phyloP scores from a whole-genome alignment of 64 coral and sea anemone species.

The Cladopsammia gracilis region DNA sequence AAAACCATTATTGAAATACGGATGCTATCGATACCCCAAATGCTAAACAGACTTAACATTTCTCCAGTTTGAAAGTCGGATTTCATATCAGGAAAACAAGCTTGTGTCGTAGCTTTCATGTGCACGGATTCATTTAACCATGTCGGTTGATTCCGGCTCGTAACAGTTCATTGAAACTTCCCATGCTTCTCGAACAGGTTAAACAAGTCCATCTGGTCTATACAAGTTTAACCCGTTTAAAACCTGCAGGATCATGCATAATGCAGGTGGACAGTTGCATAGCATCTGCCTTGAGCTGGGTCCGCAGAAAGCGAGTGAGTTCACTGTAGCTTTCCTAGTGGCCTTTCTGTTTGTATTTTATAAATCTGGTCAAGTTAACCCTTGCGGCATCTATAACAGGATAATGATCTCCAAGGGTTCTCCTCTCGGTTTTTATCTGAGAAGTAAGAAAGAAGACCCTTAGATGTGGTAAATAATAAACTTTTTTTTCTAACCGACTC shows the following conservation, averaged over 20 bases:
- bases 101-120: no score
- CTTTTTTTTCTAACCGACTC: background rate
- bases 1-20: no score
- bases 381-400: slow-evolving; percentile 90
- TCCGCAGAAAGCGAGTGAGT: no score
- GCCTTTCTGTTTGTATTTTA: slow-evolving; percentile 92
- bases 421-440: slow-evolving; percentile 85
- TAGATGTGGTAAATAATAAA: background rate
- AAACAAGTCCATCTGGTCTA: background rate
- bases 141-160: no score
- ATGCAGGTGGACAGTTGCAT: no score
- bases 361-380: slow-evolving; percentile 90
- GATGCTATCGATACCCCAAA: no score
- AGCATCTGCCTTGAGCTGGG: no score
- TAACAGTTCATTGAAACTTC: no score
- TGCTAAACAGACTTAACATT: no score
- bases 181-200: background rate
- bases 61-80: no score
- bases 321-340: background rate
- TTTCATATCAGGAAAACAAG: no score
- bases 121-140: no score
- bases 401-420: slow-evolving; percentile 87
- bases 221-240: background rate
- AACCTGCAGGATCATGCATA: background rate
- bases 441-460: background rate